Evolutionary conservation across 2,113 vertebrate genomes (phyloP), one percentile per base, ranked within the genome.

Genomic region (Sula dactylatra): DNA sequence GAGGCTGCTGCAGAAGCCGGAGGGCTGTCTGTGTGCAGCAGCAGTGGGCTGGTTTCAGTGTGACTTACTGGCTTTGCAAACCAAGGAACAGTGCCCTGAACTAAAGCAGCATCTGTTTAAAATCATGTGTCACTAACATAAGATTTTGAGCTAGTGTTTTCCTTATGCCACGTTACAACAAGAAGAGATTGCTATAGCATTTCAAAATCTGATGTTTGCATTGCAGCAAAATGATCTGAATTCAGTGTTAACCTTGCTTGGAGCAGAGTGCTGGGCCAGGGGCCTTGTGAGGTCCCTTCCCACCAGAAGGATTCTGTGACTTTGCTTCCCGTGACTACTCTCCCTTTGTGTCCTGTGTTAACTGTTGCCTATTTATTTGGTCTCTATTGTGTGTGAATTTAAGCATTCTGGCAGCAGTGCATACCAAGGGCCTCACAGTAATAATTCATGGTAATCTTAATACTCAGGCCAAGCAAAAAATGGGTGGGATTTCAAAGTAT

Each of bases 41-140:
- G n/a, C 54, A 24, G 0, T 0, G 0, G 34, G 18, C 49, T 88
- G 47, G 8, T 82, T 94, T 40, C 74, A 27, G 10, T 0, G 1
- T 36, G 6, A 26, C 31, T 61, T 31, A 5, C 11, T n/a, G 45
- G 31, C 55, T 84, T 74, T 8, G 10, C 73, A 66, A 62, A 36
- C 26, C 27, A 32, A 76, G 66, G 76, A 64, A 25, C 45, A 44
- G 34, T 36, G 59, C 8, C 64, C n/a, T 31, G 12, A 47, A 26
- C 59, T 91, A 19, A 62, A 83, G 59, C 49, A 86, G 42, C 22
- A 38, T 49, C 59, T 32, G 4, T 50, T 66, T 29, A 72, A 65
- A 69, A 40, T 73, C 10, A 4, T 1, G 0, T 10, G n/a, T 78
- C 36, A 6, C 69, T 52, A 38, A 5, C 18, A 12, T 8, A 13